These are phyloP conservation scores for Paralinhomoeus sp. DNA, from an alignment of 2,888 invertebrate genomes.

Conservation along the genomic window DNA sequence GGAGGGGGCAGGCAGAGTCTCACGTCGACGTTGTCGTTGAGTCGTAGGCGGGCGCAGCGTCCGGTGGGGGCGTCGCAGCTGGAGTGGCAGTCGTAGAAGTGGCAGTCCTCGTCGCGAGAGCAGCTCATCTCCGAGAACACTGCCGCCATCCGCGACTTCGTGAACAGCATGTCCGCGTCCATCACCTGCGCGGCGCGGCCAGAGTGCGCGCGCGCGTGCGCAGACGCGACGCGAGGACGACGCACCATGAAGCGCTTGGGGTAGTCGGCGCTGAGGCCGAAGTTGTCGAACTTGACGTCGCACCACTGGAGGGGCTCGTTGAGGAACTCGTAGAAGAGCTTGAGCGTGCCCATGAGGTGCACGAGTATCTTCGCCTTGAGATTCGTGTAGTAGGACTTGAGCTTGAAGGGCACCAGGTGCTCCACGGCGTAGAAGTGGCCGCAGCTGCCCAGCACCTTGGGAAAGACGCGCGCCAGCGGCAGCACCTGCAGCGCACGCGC, in stretches of 20 bases:
- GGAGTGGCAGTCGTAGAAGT: slow-evolving; percentile 15
- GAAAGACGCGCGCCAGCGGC: slow-evolving; percentile 18
- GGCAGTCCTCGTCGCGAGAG: slow-evolving; percentile 18
- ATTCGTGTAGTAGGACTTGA: slow-evolving; percentile 24
- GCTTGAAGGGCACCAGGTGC: slow-evolving; percentile 21
- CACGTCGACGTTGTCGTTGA: slow-evolving; percentile 23
- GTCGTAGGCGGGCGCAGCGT: slow-evolving; percentile 15
- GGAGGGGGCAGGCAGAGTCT: not conserved
- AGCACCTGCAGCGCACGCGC: slow-evolving; percentile 18
- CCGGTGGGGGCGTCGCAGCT: slow-evolving; percentile 12
- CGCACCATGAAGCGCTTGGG: slow-evolving; percentile 3
- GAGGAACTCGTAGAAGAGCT: slow-evolving; percentile 24
- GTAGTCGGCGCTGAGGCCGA: slow-evolving; percentile 16
- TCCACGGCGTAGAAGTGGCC: slow-evolving; percentile 30
- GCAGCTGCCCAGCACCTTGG: slow-evolving; percentile 27
- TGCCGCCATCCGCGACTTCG: slow-evolving; percentile 15
- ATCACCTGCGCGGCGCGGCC: slow-evolving; percentile 8
- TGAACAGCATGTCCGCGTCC: slow-evolving; percentile 23
- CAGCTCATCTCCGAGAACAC: slow-evolving; percentile 13
- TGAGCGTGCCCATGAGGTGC: slow-evolving; percentile 26
- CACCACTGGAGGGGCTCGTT: slow-evolving; percentile 30
- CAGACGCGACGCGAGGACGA: too few relatives aligned
- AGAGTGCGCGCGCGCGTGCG: too few relatives aligned
- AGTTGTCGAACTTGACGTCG: slow-evolving; percentile 30
- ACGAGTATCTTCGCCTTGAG: slow-evolving; percentile 24